These are phyloP conservation scores for Eulacestoma nigropectus DNA, from an alignment of 2,113 vertebrate species.

Conservation along the genomic window DNA sequence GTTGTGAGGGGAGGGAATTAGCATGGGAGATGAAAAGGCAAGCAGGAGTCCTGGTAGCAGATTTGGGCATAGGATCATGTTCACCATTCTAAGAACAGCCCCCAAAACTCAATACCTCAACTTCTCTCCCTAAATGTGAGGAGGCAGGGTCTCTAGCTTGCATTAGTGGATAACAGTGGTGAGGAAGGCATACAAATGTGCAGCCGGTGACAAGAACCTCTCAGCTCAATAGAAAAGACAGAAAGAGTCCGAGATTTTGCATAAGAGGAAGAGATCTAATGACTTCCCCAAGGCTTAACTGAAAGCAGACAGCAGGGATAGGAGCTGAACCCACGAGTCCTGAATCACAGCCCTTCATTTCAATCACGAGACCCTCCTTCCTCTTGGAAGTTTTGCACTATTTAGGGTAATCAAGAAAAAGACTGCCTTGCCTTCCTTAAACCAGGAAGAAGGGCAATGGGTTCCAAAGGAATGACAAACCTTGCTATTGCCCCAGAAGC, in stretches of 20 bases:
- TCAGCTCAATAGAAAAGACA: background rate
- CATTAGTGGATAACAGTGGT: background rate
- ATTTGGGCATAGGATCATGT: background rate
- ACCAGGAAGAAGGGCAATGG: background rate
- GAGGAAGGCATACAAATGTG: background rate
- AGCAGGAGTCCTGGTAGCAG: background rate
- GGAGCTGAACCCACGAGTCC: background rate
- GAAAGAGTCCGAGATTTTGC: background rate
- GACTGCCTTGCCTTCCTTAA: background rate
- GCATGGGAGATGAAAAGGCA: accelerated
- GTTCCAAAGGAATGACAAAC: background rate
- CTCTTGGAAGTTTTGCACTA: background rate
- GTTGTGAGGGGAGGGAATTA: background rate
- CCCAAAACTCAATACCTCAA: background rate
- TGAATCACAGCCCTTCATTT: background rate
- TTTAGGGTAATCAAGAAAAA: background rate
- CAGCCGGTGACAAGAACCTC: background rate
- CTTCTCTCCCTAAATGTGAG: background rate
- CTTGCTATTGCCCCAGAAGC: background rate
- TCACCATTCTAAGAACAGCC: background rate
- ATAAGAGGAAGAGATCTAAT: background rate
- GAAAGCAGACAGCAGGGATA: background rate
- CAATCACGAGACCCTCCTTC: constrained; percentile 36
- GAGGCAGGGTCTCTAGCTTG: background rate
- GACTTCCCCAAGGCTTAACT: constrained; percentile 24